A percentile compares a stretch with the other conserved stretches of the same genome.
These are phyloP conservation scores for Hydrochoerus hydrochaeris DNA, from an alignment of 2,113 vertebrate species.

Conservation along the genomic window DNA sequence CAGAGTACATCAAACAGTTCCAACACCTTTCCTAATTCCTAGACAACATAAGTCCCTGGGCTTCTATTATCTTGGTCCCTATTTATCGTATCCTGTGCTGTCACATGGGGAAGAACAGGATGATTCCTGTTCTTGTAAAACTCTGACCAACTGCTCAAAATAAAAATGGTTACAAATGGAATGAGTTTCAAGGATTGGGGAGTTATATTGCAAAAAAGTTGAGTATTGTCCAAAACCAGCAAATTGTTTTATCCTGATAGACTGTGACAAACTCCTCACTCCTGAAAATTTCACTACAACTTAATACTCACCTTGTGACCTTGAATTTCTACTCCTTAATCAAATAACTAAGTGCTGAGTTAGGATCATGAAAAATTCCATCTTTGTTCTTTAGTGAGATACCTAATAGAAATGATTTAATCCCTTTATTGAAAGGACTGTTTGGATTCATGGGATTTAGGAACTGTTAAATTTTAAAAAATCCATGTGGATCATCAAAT, in stretches of 20 bases:
- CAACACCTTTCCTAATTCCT: not conserved
- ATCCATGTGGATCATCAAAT: not conserved
- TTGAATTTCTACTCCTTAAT: not conserved
- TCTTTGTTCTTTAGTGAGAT: not conserved
- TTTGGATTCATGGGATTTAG: not conserved
- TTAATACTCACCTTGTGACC: not conserved
- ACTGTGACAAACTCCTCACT: not conserved
- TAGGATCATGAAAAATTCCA: not conserved
- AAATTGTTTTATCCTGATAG: conserved; percentile 27
- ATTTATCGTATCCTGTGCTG: conserved; percentile 29
- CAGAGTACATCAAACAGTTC: not conserved
- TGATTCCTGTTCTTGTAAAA: not conserved
- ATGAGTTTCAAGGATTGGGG: not conserved
- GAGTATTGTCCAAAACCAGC: not conserved
- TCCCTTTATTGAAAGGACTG: not conserved
- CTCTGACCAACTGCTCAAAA: not conserved
- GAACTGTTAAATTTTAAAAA: not conserved
- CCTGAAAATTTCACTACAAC: not conserved
- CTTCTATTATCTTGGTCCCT: not conserved
- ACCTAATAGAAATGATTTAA: not conserved
- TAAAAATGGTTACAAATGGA: not conserved
- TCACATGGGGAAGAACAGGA: not conserved
- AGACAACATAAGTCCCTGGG: not conserved
- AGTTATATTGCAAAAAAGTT: conserved; percentile 34
- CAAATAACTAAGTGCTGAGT: not conserved